Evolutionary conservation across 2,888 invertebrate genomes (phyloP).

Genomic region (Oscheius myriophilus): DNA sequence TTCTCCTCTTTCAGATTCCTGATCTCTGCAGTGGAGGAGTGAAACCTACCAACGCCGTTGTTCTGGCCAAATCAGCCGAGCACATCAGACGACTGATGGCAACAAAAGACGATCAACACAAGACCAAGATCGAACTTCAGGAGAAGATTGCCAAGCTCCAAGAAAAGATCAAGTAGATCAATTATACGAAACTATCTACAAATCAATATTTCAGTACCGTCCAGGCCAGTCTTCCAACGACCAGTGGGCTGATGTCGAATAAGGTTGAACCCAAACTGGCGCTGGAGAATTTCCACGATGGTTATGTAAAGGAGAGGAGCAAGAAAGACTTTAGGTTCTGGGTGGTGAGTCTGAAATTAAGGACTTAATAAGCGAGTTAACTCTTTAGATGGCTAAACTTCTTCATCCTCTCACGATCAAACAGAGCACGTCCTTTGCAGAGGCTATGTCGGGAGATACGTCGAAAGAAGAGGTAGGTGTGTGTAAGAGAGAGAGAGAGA

Average conservation of each 20-base stretch:
- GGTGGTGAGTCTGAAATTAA: conserved; percentile 59
- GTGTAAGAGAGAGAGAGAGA: too few relatives aligned
- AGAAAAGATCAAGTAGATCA: conserved; percentile 54
- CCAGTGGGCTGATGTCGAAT: conserved; percentile 33
- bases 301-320: conserved; percentile 57
- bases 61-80: conserved; percentile 67
- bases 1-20: conserved; percentile 58
- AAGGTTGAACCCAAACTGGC: conserved; percentile 50
- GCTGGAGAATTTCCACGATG: conserved; percentile 50
- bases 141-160: conserved; percentile 45
- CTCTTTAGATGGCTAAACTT: conserved; percentile 50
- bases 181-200: neutral
- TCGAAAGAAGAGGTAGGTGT: conserved; percentile 41
- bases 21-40: conserved; percentile 64
- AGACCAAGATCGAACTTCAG: conserved; percentile 33
- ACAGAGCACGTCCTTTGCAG: conserved; percentile 43
- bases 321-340: conserved; percentile 66
- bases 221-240: conserved; percentile 64
- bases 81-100: conserved; percentile 59
- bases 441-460: conserved; percentile 39
- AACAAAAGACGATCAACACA: conserved; percentile 37
- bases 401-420: conserved; percentile 51
- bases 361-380: neutral
- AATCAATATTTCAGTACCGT: conserved; percentile 52
- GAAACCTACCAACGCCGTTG: conserved; percentile 70